Conservation (phyloP, 2,113 vertebrate species). For the Thinocorus orbignyianus region DNA sequence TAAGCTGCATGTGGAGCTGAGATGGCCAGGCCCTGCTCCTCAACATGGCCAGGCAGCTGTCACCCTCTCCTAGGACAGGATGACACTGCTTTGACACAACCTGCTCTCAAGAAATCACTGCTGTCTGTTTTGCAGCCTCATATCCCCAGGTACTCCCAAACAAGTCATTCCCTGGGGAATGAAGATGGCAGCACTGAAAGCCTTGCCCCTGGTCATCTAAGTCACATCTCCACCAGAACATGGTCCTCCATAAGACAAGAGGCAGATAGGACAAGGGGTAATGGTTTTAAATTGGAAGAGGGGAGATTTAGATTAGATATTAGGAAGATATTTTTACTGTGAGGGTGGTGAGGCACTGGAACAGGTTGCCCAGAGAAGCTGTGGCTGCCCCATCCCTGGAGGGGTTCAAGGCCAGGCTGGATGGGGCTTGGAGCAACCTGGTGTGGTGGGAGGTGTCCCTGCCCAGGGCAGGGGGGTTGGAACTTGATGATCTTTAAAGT, state of each 20-base stretch:
- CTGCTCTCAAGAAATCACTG: not conserved
- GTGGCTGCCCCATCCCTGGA: no score
- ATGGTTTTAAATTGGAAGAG: no score
- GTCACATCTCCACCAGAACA: not conserved
- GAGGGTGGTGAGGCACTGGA: no score
- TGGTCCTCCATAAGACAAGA: fast-evolving
- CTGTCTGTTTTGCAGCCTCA: not conserved
- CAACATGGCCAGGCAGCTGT: fast-evolving
- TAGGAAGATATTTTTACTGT: no score
- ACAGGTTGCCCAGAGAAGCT: no score
- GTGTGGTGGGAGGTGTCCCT: no score
- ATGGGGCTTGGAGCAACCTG: no score
- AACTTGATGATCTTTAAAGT: no score
- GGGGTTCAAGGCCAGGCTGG: no score
- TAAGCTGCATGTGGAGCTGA: fast-evolving
- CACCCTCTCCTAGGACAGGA: not conserved
- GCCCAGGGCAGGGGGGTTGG: no score
- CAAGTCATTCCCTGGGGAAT: not conserved
- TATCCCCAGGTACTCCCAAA: not conserved
- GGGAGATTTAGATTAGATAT: no score
- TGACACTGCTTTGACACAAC: fast-evolving
- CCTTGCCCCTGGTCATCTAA: not conserved
- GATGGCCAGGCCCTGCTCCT: not conserved
- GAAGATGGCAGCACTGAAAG: not conserved
- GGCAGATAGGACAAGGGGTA: no score